Base-by-base conservation (phyloP, 2,797 vertebrate genomes). In the Saxicola maurus region DNA sequence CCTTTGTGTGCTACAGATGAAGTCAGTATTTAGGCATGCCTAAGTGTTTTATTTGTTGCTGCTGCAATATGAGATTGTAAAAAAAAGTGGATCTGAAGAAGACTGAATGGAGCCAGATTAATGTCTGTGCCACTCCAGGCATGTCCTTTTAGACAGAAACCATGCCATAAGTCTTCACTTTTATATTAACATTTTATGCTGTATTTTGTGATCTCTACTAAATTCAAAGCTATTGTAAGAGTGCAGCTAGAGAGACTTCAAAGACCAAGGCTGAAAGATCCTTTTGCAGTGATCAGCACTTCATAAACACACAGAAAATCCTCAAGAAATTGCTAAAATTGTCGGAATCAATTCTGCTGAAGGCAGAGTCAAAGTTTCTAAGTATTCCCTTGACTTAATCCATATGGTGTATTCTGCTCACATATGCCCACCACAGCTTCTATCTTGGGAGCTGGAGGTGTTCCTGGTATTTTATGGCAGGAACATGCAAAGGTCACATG, bases 391-490 rank as follows among this genome's bases (percentile, higher is more conserved):
- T 89, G 84, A 90, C 88, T 91, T 90, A 78, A 90, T 88, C 90
- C 84, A 90, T 90, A 83, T 92, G 91, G 86, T 84, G 84, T 86
- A 74, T 86, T 86, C 92, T 90, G 90, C 88, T 95, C 78, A 86
- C 90, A 93, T 94, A 90, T 94, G 92, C 91, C 94, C 90, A 94
- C 90, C 90, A 90, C 90, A 60, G 90, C 82, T 93, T 91, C 95
- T 95, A 90, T 94, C 93, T 89, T 91, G 86, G 90, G 94, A 90
- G 68, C 94, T 92, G 91, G 94, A 94, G 92, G 88, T 94, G 94
- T 92, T 94, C 88, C 88, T 95, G 91, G 82, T 87, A 87, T 93
- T 94, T 92, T 82, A 84, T 91, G 88, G 95, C 90, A 94, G 93
- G 88, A 93, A 94, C 87, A 91, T 35, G 86, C 90, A 92, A 90